phyloP scores from a whole-genome alignment of 2,113 vertebrate genomes.

The Tychaedon coryphoeus region DNA sequence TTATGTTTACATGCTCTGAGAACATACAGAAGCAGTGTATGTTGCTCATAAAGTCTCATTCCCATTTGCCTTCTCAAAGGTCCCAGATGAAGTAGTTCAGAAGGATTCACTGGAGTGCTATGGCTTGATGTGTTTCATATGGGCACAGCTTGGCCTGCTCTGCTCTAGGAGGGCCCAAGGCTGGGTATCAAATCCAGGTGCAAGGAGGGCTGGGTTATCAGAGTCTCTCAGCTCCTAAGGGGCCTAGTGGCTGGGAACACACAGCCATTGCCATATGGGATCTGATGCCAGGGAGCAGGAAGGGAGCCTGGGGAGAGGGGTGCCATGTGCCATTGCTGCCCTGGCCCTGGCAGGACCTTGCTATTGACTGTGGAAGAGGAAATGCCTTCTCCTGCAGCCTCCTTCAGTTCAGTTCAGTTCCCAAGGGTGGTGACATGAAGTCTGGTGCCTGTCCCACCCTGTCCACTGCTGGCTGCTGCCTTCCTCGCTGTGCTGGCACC shows the following conservation, averaged over 20 bases:
- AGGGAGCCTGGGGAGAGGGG: not conserved
- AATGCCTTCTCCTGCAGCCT: not conserved
- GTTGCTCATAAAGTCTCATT: not conserved
- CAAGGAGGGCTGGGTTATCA: not conserved
- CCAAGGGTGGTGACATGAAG: not conserved
- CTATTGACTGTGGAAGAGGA: not conserved
- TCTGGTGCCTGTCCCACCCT: not conserved
- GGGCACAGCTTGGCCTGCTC: not conserved
- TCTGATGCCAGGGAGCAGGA: not conserved
- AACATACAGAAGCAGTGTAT: not conserved
- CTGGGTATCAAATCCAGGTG: not conserved
- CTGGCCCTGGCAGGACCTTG: not conserved
- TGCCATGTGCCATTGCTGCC: not conserved
- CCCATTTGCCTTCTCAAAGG: rapidly evolving
- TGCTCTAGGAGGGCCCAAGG: not conserved
- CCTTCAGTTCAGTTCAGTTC: not conserved
- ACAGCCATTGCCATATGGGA: not conserved
- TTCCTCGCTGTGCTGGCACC: not conserved
- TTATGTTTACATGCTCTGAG: not conserved
- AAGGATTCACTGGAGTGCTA: not conserved
- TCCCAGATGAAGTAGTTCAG: not conserved
- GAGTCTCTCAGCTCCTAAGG: not conserved
- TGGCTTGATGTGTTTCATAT: not conserved
- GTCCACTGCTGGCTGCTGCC: not conserved
- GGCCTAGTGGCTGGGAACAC: rapidly evolving